phyloP scores from a whole-genome alignment of 2,113 vertebrate genomes.

The Chroicocephalus ridibundus region DNA sequence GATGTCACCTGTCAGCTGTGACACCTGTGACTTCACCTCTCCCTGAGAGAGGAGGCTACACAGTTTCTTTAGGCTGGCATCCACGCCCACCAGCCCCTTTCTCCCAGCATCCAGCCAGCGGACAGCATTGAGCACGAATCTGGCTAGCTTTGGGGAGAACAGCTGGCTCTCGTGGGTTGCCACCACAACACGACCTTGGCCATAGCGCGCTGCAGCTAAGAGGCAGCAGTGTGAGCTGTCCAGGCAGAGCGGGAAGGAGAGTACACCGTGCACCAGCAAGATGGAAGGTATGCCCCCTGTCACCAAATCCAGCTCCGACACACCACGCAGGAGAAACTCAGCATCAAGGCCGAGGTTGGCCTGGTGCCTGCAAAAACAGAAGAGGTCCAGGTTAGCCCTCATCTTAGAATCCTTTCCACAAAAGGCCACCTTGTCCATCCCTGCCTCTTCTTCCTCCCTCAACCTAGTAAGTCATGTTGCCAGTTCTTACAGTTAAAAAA shows the following conservation, averaged over 20 bases:
- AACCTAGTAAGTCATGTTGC: not conserved
- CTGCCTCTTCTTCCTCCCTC: not conserved
- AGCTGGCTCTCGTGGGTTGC: slow-evolving; percentile 65
- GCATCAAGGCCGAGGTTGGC: slow-evolving; percentile 57
- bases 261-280: slow-evolving; percentile 66
- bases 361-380: slow-evolving; percentile 63
- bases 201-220: slow-evolving; percentile 67
- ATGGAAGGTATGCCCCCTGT: slow-evolving; percentile 55
- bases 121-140: slow-evolving; percentile 71
- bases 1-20: slow-evolving; percentile 9
- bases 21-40: slow-evolving; percentile 27
- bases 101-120: slow-evolving; percentile 71
- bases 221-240: slow-evolving; percentile 61
- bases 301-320: slow-evolving; percentile 66
- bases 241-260: slow-evolving; percentile 71
- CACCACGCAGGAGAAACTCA: slow-evolving; percentile 42
- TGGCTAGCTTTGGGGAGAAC: slow-evolving; percentile 48
- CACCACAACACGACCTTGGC: slow-evolving; percentile 70
- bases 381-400: not conserved
- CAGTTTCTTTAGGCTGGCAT: slow-evolving; percentile 46
- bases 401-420: not conserved
- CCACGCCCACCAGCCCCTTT: slow-evolving; percentile 67
- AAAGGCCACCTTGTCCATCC: not conserved
- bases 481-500: not conserved
- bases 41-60: slow-evolving; percentile 28